phyloP scores from a whole-genome alignment of 2,888 invertebrate species.

The Taenaris catops region DNA sequence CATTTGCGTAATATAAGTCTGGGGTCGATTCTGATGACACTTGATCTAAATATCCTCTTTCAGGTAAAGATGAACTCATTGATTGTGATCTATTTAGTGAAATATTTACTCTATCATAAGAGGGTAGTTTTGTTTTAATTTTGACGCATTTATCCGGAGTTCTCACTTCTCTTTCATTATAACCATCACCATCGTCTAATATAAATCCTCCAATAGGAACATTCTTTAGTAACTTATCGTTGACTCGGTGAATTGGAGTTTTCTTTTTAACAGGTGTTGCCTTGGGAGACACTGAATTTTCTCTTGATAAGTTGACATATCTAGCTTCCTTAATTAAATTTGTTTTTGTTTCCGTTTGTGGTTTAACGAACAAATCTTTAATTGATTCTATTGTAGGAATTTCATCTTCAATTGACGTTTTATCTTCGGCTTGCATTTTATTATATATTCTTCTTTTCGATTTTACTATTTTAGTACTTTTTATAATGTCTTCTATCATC shows the following conservation, averaged over 20 bases:
- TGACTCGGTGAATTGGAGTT: constrained; percentile 50
- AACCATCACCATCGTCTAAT: constrained; percentile 67
- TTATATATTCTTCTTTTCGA: constrained; percentile 56
- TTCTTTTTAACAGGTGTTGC: constrained; percentile 52
- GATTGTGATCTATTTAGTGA: constrained; percentile 55
- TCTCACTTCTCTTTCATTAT: constrained; percentile 71
- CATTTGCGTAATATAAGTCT: constrained; percentile 45
- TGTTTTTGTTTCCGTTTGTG: constrained; percentile 58
- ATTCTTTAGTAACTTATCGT: constrained; percentile 58
- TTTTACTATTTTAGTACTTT: constrained; percentile 75
- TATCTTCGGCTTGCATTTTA: constrained; percentile 30
- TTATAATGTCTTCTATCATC: constrained; percentile 82
- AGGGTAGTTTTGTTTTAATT: constrained; percentile 29
- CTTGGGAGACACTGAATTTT: constrained; percentile 67
- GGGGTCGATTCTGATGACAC: constrained; percentile 60
- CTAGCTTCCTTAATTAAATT: constrained; percentile 67
- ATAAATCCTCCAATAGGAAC: constrained; percentile 70
- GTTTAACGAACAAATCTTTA: constrained; percentile 63
- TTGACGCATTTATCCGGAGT: constrained; percentile 55
- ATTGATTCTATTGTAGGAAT: constrained; percentile 46
- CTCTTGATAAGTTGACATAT: constrained; percentile 62
- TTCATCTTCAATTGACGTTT: constrained; percentile 41
- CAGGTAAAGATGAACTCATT: constrained; percentile 43
- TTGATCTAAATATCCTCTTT: constrained; percentile 40
- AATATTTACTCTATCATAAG: constrained; percentile 28